Percentiles rank a stretch among this genome's conserved stretches.
Evolutionary conservation across 35 echinoderm and acorn worm genomes (phyloP).

Genomic region (Apostichopus japonicus): DNA sequence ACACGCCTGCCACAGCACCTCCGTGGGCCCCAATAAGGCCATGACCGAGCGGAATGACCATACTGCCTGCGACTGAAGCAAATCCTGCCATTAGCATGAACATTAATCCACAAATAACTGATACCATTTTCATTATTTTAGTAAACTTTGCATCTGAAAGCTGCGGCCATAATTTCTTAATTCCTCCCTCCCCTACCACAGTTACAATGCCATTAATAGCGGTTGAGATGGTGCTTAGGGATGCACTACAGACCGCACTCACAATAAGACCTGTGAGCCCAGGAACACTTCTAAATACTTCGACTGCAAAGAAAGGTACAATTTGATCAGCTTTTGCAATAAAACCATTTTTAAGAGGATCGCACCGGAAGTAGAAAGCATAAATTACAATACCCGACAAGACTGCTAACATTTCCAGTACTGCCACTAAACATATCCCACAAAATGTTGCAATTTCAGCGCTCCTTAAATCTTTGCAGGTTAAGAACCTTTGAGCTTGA

Average conservation of each 20-base stretch:
- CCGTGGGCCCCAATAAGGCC: background rate
- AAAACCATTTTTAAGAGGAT: background rate
- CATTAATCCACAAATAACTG: background rate
- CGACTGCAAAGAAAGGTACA: slow-evolving; percentile 19
- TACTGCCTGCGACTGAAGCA: background rate
- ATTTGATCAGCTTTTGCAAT: slow-evolving; percentile 21
- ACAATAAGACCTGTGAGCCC: slow-evolving; percentile 16
- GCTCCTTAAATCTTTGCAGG: slow-evolving; percentile 21
- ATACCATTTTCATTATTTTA: background rate
- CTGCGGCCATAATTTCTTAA: slow-evolving; percentile 15
- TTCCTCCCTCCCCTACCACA: background rate
- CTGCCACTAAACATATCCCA: background rate
- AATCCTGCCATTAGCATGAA: background rate
- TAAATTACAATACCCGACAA: background rate
- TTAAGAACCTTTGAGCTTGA: slow-evolving; percentile 44
- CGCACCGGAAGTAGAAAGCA: background rate
- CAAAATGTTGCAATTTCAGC: background rate
- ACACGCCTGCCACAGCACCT: background rate
- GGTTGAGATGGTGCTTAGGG: slow-evolving; percentile 18
- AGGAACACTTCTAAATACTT: slow-evolving; percentile 12
- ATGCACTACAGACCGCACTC: slow-evolving; percentile 22
- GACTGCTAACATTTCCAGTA: slow-evolving; percentile 2
- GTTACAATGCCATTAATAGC: slow-evolving; percentile 9
- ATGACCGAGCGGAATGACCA: background rate
- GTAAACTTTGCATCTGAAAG: background rate